Conservation (phyloP, 2,113 vertebrate genomes). For the Hemiprocne comata region DNA sequence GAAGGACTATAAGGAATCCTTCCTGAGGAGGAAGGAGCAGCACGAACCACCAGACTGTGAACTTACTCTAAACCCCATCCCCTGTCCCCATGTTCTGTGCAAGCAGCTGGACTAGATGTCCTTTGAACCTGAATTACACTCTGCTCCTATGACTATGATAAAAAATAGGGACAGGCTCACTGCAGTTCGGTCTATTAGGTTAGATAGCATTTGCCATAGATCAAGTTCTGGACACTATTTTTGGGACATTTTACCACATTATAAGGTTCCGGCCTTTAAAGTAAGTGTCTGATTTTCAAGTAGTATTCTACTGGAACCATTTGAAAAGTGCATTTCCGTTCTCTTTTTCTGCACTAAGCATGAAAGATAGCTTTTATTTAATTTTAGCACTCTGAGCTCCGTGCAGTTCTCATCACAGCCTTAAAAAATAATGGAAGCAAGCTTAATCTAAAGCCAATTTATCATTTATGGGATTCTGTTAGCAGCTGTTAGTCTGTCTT, state of each 20-base stretch:
- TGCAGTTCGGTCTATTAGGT: background rate
- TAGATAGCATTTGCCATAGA: background rate
- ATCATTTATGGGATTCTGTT: slow-evolving; percentile 50
- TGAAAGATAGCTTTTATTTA: slow-evolving; percentile 29
- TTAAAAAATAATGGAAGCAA: background rate
- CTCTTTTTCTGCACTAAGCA: background rate
- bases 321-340: background rate
- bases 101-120: background rate
- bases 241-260: background rate
- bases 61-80: no score
- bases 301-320: background rate
- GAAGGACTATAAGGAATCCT: no score
- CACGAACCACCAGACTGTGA: no score
- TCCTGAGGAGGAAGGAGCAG: no score
- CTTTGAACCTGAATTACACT: background rate
- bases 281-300: background rate
- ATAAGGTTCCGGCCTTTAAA: background rate
- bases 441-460: slow-evolving; percentile 55
- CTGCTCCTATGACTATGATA: background rate
- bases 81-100: rapidly evolving
- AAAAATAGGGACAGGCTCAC: background rate
- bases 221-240: background rate
- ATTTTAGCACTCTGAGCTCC: background rate
- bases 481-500: slow-evolving; percentile 41
- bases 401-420: background rate